Percentiles rank a stretch among this genome's conserved stretches.
Conservation (phyloP, 2,113 vertebrate genomes). For the Desmodus rotundus region DNA sequence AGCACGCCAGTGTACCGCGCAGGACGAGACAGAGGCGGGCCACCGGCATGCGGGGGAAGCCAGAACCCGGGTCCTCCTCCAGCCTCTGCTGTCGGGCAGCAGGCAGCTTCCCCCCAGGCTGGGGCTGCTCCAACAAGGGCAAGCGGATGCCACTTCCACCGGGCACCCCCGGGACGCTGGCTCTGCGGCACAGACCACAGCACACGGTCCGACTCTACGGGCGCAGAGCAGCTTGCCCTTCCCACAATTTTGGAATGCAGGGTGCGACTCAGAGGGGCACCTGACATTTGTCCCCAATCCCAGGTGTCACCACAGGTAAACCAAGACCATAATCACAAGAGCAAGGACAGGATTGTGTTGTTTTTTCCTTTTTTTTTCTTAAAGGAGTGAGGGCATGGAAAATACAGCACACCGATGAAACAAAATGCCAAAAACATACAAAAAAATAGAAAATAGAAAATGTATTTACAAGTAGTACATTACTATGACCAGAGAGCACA, state of each 20-base stretch:
- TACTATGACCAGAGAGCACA: conserved; percentile 85
- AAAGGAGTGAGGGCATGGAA: conserved; percentile 79
- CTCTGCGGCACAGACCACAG: background rate
- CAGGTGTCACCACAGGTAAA: conserved; percentile 74
- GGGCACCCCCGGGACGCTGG: fast-evolving
- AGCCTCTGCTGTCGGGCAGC: background rate
- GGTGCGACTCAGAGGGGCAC: background rate
- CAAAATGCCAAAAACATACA: conserved; percentile 85
- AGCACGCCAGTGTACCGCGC: background rate
- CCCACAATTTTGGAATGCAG: background rate
- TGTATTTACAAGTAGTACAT: conserved; percentile 91
- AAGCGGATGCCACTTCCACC: background rate
- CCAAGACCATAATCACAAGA: conserved; percentile 79
- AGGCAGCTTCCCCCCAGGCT: background rate
- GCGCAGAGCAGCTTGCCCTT: background rate
- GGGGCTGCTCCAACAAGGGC: background rate
- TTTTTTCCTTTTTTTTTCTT: conserved; percentile 58
- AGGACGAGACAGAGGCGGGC: background rate
- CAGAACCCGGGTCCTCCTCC: background rate
- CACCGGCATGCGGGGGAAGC: background rate
- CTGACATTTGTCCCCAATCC: conserved; percentile 66
- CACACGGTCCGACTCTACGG: fast-evolving
- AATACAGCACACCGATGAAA: conserved; percentile 87
- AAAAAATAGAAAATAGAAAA: conserved; percentile 85
- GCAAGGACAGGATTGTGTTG: conserved; percentile 73